phyloP scores from a whole-genome alignment of 2,113 vertebrate genomes.

The Typhlomys cinereus region DNA sequence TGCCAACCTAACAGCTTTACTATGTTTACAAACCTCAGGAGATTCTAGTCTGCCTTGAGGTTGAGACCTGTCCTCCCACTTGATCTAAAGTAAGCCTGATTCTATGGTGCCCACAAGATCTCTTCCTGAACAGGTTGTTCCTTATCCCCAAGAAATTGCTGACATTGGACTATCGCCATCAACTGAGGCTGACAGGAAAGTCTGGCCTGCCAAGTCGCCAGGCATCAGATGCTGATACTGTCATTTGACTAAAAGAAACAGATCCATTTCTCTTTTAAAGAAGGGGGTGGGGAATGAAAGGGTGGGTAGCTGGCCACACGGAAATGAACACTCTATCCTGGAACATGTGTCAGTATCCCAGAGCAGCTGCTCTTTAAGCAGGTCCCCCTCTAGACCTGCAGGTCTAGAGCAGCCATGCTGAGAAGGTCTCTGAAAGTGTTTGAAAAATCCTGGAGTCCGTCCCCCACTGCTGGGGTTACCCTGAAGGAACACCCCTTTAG shows the following conservation, averaged over 20 bases:
- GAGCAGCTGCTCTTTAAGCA: not conserved
- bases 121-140: not conserved
- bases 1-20: not conserved
- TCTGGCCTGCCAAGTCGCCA: slow-evolving; percentile 9
- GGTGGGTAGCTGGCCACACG: no score
- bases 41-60: not conserved
- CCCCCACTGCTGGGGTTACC: no score
- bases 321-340: not conserved
- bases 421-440: no score
- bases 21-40: not conserved
- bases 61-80: not conserved
- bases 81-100: not conserved
- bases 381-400: no score
- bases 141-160: slow-evolving; percentile 23
- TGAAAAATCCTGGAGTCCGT: no score
- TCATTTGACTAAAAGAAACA: slow-evolving; percentile 32
- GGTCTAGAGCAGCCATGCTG: no score
- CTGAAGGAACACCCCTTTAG: no score
- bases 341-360: not conserved
- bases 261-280: slow-evolving; percentile 42
- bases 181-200: slow-evolving; percentile 31
- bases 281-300: not conserved
- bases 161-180: not conserved
- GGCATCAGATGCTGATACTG: slow-evolving; percentile 17
- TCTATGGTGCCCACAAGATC: not conserved